Conservation (phyloP, 2,888 invertebrate species). For the Lycocerus yunnanus region DNA sequence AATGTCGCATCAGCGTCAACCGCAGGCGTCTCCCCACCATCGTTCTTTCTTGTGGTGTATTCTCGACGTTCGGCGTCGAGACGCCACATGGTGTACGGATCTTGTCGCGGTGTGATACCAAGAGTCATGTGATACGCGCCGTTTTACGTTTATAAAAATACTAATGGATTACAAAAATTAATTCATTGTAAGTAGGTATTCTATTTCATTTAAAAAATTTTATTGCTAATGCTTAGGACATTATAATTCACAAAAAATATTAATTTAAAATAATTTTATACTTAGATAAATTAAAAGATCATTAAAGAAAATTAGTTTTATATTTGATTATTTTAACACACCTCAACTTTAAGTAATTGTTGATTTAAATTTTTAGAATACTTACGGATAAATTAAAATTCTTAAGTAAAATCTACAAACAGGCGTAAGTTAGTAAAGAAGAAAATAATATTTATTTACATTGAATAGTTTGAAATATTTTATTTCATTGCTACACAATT, state of each 20-base stretch:
- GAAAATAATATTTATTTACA: too few relatives aligned
- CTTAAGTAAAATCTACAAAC: not conserved
- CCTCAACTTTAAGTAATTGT: not conserved
- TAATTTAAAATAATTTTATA: not conserved
- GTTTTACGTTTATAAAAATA: conserved; percentile 13
- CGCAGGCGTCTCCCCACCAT: conserved; percentile 45
- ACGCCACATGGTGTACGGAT: conserved; percentile 49
- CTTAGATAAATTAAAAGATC: not conserved
- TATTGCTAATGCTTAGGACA: not conserved
- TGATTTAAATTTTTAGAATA: not conserved
- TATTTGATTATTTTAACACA: not conserved
- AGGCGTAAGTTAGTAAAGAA: not conserved
- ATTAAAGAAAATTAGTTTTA: not conserved
- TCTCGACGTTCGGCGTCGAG: conserved; percentile 42
- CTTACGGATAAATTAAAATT: not conserved
- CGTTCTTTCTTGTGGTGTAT: conserved; percentile 39
- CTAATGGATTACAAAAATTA: not conserved
- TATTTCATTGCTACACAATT: not conserved
- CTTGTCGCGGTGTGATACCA: conserved; percentile 24
- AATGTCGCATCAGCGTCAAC: conserved; percentile 47
- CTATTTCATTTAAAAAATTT: not conserved
- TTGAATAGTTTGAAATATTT: not conserved
- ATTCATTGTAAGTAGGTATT: not conserved
- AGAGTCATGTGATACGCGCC: conserved; percentile 17
- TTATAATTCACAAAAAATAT: not conserved